Evolutionary conservation across 2,888 invertebrate species (phyloP), one percentile per base, ranked within the genome.

Genomic region (Macrophya alboannulata): DNA sequence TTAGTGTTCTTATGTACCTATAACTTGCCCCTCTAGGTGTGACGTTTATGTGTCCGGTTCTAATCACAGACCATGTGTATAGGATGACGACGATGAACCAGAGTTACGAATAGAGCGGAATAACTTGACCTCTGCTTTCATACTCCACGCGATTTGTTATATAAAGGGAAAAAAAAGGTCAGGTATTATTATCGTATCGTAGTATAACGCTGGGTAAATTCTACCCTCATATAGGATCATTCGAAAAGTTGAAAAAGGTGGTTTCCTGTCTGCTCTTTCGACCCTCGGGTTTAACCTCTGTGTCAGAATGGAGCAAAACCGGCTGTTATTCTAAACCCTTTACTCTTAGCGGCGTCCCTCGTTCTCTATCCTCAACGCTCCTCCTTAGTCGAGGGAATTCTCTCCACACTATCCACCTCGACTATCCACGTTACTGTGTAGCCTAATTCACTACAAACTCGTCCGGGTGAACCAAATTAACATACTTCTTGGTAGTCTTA

Each of bases 381-480:
- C 45, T 51, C 77, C 77, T 77, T 51, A 48, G 55, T 9, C 17
- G 31, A 31, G 48, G 55, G 37, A 51, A 77, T 31, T 77, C 55
- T 17, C 51, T 55, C 43, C 9, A 31, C 31, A 55, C 31, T 25
- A 81, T 62, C 43, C 40, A 62, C 59, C 81, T 77, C n/a, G 37
- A 48, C 51, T 48, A 77, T 31, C n/a, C 77, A 5, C 51, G 37
- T 51, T 51, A 12, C 17, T 25, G 74, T 48, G 77, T 51, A 55
- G 10, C 83, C 83, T 83, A 83, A 83, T 83, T 83, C 71, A 25
- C 83, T 83, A 83, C 83, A 45, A 65, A 83, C 68, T 31, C n/a
- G 31, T 25, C 15, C 40, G 17, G 21, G 48, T 31, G 43, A 71
- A 25, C 68, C 83, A 62, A 83, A 83, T 83, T 83, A 83, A 68